Evolutionary conservation across 2,888 invertebrate genomes (phyloP), one percentile per base, ranked within the genome.

Genomic region (Hipparchia sbordonii): DNA sequence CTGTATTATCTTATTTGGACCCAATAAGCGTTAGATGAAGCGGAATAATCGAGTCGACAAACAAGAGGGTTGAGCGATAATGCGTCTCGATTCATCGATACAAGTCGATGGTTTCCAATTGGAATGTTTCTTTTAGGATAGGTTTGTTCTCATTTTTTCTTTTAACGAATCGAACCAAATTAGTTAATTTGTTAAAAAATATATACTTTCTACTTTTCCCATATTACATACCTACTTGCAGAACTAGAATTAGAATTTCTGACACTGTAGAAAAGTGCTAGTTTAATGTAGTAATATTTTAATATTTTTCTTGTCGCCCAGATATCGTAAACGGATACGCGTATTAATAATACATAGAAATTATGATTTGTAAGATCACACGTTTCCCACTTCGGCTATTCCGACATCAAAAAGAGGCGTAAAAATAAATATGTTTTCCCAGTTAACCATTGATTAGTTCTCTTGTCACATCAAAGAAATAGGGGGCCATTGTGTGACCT

Each of bases 41-140:
- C 85, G 90, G 89, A 91, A 92, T 92, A 92, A 92, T 92, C 91
- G 90, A 89, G 87, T 85, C 86, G 92, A 92, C 92, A 92, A 91
- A 92, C 91, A 91, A 89, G 91, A 89, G 91, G 89, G 91, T 83
- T 80, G 80, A 81, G 82, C 80, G 80, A 82, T 82, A 82, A 77
- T 78, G 77, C 79, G 84, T 83, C 82, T 82, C 87, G 88, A 91
- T 88, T 85, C 87, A 79, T 79, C 78, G 78, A 79, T 77, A 80
- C 79, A 79, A 80, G 77, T 78, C 78, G 79, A 82, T 79, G 78
- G 77, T 72, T 78, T 51, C 71, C 72, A 77, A 80, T 79, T 76
- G 75, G 74, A 76, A 79, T 79, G 12, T 52, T 9, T 39, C 5
- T 76, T 75, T 71, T 71, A 48, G 13, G 39, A 33, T 12, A n/a